A percentile compares a stretch with the other conserved stretches of the same genome.
These are phyloP conservation scores for Himantopus leucocephalus DNA, from an alignment of 2,113 vertebrate species.

Conservation along the genomic window DNA sequence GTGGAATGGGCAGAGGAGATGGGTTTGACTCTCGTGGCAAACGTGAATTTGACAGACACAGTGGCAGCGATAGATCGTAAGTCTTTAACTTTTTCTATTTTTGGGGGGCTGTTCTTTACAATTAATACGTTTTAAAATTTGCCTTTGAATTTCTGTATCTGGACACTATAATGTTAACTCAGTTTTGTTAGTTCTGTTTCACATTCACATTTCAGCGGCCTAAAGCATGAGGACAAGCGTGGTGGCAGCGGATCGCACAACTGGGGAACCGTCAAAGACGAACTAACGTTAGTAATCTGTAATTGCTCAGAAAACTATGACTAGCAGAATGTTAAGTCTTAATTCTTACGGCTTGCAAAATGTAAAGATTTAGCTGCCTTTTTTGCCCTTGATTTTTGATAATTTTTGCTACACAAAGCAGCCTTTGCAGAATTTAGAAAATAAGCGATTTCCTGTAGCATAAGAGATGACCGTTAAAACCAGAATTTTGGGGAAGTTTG, in stretches of 20 bases:
- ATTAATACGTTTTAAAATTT: background rate
- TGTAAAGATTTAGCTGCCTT: background rate
- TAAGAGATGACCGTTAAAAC: background rate
- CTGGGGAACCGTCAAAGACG: conserved; percentile 99
- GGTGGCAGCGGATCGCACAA: conserved; percentile 97
- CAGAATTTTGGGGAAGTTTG: background rate
- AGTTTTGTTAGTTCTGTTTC: conserved; percentile 90
- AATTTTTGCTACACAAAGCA: background rate
- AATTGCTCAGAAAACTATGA: background rate
- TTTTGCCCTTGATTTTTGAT: background rate
- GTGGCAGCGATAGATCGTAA: conserved; percentile 98
- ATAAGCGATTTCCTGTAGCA: rapidly evolving
- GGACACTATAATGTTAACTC: conserved; percentile 83
- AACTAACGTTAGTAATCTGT: conserved; percentile 86
- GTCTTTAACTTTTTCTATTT: conserved; percentile 58
- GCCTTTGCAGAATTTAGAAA: background rate
- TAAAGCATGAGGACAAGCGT: conserved; percentile 96
- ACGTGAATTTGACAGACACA: conserved; percentile 97
- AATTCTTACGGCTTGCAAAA: background rate
- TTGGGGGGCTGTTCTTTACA: background rate
- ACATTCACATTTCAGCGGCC: conserved; percentile 91
- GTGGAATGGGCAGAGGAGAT: conserved; percentile 90
- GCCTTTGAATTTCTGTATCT: conserved; percentile 59
- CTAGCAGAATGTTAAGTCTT: background rate
- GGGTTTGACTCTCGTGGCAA: conserved; percentile 97